Base-by-base conservation (phyloP, 2,797 vertebrate species). In the Calcarius lapponicus region DNA sequence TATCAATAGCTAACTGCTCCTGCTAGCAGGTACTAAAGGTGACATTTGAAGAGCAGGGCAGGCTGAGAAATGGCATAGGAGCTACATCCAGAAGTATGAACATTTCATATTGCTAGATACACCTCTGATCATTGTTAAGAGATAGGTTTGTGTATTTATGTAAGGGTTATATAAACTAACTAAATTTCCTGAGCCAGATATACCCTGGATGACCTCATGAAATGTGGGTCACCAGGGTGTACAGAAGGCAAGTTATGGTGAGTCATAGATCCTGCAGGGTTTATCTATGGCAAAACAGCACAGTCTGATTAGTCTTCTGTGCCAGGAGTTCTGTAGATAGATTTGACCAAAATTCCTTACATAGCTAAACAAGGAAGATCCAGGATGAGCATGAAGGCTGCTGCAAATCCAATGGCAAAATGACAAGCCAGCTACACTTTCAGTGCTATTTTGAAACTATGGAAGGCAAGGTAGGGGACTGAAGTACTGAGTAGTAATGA, bases 211-310 rank as follows among this genome's bases (percentile, higher is more conserved):
- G 83, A 51, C 53, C 53, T 64, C 38, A 76, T 48, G 71, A 85
- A 86, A 94, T 64, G 21, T 32, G 42, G 87, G 64, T 88, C 67
- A 93, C 36, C 31, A 43, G 26, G 24, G n/a, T 85, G 61, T 80
- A 38, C 2, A 2, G 69, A 53, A 90, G 32, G 53, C 36, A 80
- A 92, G 60, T 54, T 76, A 79, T 13, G 40, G 67, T 50, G 64
- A 82, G 56, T 80, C 73, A 84, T 1, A 62, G 73, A 67, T 71
- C 60, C 76, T 79, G 80, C 56, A 64, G 73, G 10, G 32, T 81
- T 93, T 86, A 64, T 57, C 54, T 79, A 16, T 61, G 45, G 78
- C 76, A 91, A 93, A 93, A 29, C 56, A 94, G 62, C 36, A 81
- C 26, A 32, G 29, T 51, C 54, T 73, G n/a, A 78, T 86, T 42